Conservation (phyloP, 2,888 invertebrate genomes). For the Unio delphinus region DNA sequence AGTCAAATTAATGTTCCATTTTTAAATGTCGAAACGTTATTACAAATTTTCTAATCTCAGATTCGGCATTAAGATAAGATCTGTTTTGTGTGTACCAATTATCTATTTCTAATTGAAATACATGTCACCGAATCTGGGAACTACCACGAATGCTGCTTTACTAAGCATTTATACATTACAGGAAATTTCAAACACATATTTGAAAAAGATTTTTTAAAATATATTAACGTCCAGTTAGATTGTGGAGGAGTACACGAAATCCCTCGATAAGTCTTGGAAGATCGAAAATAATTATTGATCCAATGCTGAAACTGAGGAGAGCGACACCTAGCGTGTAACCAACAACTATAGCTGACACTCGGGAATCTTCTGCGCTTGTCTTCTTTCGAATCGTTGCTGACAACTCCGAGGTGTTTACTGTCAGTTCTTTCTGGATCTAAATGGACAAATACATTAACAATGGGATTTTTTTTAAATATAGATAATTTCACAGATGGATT, state of each 20-base stretch:
- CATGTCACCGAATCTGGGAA: too few relatives aligned
- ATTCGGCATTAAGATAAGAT: too few relatives aligned
- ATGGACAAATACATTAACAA: not conserved
- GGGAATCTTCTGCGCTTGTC: conserved; percentile 28
- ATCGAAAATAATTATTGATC: conserved; percentile 3
- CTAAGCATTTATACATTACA: too few relatives aligned
- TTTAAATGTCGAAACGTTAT: too few relatives aligned
- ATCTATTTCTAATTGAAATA: too few relatives aligned
- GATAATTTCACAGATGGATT: too few relatives aligned
- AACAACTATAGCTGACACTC: conserved; percentile 23
- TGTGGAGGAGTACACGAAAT: not conserved
- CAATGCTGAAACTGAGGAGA: conserved; percentile 15
- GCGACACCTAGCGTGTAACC: conserved; percentile 30
- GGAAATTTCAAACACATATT: too few relatives aligned
- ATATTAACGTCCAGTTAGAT: not conserved
- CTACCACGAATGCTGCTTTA: too few relatives aligned
- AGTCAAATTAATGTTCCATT: too few relatives aligned
- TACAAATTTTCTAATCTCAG: too few relatives aligned
- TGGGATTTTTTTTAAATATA: not conserved
- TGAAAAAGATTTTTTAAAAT: too few relatives aligned
- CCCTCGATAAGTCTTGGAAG: conserved; percentile 4
- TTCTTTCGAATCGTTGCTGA: conserved; percentile 29
- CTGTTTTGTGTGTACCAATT: too few relatives aligned
- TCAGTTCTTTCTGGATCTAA: conserved; percentile 22
- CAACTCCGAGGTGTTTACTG: conserved; percentile 26